Conservation (phyloP, 2,113 vertebrate genomes). For the Stomatorhinus ivindoensis region DNA sequence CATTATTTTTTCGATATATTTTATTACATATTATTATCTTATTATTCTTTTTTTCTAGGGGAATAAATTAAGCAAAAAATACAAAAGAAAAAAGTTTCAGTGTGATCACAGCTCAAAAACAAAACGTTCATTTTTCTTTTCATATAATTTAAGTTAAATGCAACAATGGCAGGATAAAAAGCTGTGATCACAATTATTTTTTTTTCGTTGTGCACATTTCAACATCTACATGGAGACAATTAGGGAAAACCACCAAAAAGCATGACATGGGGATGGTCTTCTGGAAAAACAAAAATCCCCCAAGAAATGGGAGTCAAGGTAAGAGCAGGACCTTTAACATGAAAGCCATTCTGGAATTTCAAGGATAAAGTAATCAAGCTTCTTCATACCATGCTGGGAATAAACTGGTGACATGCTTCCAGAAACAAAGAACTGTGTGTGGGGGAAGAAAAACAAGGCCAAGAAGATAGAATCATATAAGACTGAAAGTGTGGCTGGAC, state of each 20-base stretch:
- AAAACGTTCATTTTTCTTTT: neutral
- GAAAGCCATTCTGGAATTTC: neutral
- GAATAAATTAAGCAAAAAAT: neutral
- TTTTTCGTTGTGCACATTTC: neutral
- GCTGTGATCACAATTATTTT: neutral
- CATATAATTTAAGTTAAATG: neutral
- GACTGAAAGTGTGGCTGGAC: neutral
- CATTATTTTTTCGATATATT: neutral
- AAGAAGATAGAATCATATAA: neutral
- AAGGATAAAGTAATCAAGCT: neutral
- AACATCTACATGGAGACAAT: neutral
- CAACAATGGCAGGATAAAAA: neutral
- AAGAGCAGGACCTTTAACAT: neutral
- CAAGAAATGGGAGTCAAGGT: neutral
- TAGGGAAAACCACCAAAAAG: neutral
- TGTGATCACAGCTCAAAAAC: neutral
- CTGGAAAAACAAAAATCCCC: neutral
- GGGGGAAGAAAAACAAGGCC: neutral
- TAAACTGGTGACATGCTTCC: neutral
- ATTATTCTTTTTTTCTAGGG: neutral
- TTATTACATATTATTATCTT: neutral
- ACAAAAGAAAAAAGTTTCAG: neutral
- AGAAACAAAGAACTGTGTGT: neutral
- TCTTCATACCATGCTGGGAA: neutral
- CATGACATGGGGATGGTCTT: neutral